These are phyloP conservation scores for Ammospiza nelsoni DNA, from an alignment of 2,113 vertebrate species.

Conservation along the genomic window DNA sequence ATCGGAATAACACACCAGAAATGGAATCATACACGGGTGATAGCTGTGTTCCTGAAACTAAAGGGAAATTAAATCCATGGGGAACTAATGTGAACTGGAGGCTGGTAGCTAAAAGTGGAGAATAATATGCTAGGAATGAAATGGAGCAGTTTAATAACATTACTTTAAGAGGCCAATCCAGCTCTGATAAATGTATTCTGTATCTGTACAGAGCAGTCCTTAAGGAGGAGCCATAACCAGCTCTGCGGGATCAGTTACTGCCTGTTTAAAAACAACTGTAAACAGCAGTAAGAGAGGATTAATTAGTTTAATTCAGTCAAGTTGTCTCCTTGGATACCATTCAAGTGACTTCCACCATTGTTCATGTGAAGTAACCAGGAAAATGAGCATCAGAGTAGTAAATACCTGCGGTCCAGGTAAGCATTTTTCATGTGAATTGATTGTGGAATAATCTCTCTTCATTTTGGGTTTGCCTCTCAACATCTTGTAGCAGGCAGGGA, in stretches of 20 bases:
- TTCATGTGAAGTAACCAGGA: background rate
- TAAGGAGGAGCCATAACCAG: background rate
- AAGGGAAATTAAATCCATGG: background rate
- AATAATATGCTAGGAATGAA: background rate
- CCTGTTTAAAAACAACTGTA: background rate
- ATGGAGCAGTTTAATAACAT: background rate
- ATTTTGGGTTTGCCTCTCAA: background rate
- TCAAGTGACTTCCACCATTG: background rate
- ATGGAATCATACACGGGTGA: rapidly evolving
- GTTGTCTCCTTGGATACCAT: background rate
- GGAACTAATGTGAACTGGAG: background rate
- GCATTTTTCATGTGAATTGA: background rate
- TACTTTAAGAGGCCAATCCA: background rate
- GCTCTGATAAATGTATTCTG: background rate
- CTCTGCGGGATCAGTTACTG: background rate
- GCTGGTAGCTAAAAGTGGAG: background rate
- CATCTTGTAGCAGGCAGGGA: background rate
- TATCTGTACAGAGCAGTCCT: background rate
- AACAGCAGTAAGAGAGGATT: background rate
- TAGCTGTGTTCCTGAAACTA: background rate
- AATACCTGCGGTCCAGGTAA: background rate
- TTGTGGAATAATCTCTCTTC: background rate
- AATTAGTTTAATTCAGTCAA: background rate
- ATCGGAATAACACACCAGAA: background rate
- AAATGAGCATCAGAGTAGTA: background rate